Base-by-base conservation (phyloP, 2,797 vertebrate species). In the Pseudomugil gertrudae region DNA sequence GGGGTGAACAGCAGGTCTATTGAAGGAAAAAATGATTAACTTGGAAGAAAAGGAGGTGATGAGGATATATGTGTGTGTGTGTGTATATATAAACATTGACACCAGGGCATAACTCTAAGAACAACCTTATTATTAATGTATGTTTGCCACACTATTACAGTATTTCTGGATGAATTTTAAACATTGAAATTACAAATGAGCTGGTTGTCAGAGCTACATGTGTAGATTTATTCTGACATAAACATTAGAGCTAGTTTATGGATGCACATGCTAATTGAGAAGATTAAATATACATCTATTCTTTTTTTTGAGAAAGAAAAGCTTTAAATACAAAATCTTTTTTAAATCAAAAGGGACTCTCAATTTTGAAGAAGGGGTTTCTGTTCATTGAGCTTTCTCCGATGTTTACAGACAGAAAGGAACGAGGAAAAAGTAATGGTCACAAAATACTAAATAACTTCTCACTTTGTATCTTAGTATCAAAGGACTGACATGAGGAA, bases 21-120 rank as follows among this genome's bases (percentile, higher is more conserved):
- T 63, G 69, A 89, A 92, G 92, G 86, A 85, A 87, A 93, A 92
- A 87, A 88, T 29, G 72, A 77, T 83, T 87, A 24, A 87, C 69
- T 88, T 84, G 45, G 81, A 88, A 84, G 88, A 83, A 75, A 89
- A 71, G 86, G 79, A 53, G 67, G 84, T 56, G 68, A 84, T 84
- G 78, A 79, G 85, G 78, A 72, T 83, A 79, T 79, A 89, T 76
- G 81, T 78, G 74, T 78, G 74, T 92, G 82, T 78, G 74, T 91
- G 74, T 78, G 74, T 92, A 81, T 78, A 72, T 91, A 45, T 21
- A 47, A 93, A 93, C 88, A 92, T 90, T 91, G 71, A 62, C 76
- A 75, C 43, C 32, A 52, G 7, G 50, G 14, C 75, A 10, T 65
- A 73, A 72, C n/a, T 21, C 26, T 13, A 33, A 32, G 32, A 38